These are phyloP conservation scores for Micropoecilia bifurca DNA, from an alignment of 2,797 vertebrate genomes.

Conservation along the genomic window DNA sequence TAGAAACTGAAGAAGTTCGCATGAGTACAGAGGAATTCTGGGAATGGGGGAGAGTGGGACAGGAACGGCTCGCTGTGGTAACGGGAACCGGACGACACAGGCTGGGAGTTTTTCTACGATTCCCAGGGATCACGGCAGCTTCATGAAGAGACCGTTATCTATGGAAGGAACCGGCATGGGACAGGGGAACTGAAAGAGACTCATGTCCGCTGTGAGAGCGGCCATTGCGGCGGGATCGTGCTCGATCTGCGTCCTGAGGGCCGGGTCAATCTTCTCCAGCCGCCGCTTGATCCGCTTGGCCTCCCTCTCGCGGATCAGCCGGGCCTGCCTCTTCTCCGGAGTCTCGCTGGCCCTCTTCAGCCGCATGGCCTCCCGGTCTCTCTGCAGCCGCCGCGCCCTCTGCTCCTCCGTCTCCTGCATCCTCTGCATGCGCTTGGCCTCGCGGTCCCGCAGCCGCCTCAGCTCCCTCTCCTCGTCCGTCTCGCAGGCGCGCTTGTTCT, in stretches of 20 bases:
- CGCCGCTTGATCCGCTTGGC: conserved; percentile 95
- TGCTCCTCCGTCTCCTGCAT: conserved; percentile 97
- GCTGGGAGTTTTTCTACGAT: conserved; percentile 19
- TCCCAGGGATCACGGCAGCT: conserved; percentile 72
- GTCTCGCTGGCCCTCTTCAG: conserved; percentile 95
- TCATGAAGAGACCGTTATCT: conserved; percentile 92
- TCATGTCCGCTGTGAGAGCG: conserved; percentile 96
- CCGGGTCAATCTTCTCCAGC: conserved; percentile 97
- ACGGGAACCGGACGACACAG: conserved; percentile 34
- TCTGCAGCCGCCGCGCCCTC: conserved; percentile 90
- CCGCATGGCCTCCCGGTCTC: conserved; percentile 97
- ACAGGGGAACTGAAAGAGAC: conserved; percentile 94
- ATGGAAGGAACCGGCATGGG: conserved; percentile 90
- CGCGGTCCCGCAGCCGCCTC: conserved; percentile 91
- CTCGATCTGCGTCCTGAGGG: conserved; percentile 94
- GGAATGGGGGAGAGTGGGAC: conserved; percentile 41
- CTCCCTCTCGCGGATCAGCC: conserved; percentile 94
- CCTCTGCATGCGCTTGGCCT: conserved; percentile 96
- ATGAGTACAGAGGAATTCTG: conserved; percentile 37
- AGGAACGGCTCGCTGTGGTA: conserved; percentile 50
- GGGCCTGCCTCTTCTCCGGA: conserved; percentile 93
- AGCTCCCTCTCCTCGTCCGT: conserved; percentile 90
- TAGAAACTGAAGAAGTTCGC: conserved; percentile 57
- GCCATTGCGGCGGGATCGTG: conserved; percentile 97
- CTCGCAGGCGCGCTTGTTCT: conserved; percentile 94